Base-by-base conservation (phyloP, 1,140 invertebrate genomes). In the Cardiocondyla obscurior region DNA sequence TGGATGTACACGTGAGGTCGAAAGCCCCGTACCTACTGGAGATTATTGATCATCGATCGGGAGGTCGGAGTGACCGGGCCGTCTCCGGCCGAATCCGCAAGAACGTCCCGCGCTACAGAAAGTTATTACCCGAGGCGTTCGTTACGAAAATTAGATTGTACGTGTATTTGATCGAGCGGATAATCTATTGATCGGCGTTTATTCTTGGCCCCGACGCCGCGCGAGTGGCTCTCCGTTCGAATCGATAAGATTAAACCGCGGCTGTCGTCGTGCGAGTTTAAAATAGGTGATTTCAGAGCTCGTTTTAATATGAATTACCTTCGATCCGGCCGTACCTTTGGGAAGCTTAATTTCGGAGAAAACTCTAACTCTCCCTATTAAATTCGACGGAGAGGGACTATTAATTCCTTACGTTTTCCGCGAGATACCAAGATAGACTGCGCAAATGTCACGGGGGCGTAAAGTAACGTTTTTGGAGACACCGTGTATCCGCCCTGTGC, bases 41-140 rank as follows among this genome's bases (percentile, higher is more conserved):
- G 55, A 58, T 60, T 82, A 84, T 84, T 81, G 77, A 84, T 82
- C 83, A 82, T 82, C 83, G 76, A 84, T 84, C 82, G 60, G 33
- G 49, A 67, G 74, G 46, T 53, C 62, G 65, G 46, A n/a, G 22
- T 10, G 60, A 33, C 6, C 42, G 44, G 58, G 10, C 16, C 16
- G 57, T 36, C 39, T 62, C 72, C 72, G 33, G 44, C 49, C 55
- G 57, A 82, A 82, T 77, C 72, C 57, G 30, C 81, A 64, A 82
- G 81, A 77, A 77, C 53, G 42, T 49, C 49, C 64, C 60, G 28
- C 67, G 25, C 51, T 58, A 51, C 55, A 49, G 77, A 57, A 81
- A 72, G 55, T 64, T 76, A 81, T 81, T 73, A 81, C 53, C 65
- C 67, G 51, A 57, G 51, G 51, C 69, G 67, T 81, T 81, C 64